Evolutionary conservation across 2,113 vertebrate species (phyloP).

Genomic region (human): DNA sequence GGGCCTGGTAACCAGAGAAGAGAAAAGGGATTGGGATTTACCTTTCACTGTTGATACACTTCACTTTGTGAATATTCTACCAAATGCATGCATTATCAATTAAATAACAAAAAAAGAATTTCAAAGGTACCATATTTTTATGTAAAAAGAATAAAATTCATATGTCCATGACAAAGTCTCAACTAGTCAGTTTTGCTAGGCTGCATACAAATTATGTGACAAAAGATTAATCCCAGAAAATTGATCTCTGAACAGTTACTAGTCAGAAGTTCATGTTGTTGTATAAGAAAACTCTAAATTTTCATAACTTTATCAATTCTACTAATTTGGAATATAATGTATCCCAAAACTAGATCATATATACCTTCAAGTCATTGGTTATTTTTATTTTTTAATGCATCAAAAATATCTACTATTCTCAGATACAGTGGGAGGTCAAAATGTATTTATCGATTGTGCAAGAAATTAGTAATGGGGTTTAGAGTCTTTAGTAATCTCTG

Average conservation of each 20-base stretch:
- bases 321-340: neutral
- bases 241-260: neutral
- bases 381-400: neutral
- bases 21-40: neutral
- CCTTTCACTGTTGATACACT: neutral
- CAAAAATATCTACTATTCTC: neutral
- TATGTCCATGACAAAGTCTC: neutral
- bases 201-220: neutral
- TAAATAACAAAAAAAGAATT: neutral
- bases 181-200: neutral
- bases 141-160: slow-evolving; percentile 14
- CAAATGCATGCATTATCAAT: neutral
- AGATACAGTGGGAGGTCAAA: neutral
- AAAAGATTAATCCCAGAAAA: neutral
- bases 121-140: neutral
- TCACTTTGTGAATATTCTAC: neutral
- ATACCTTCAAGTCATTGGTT: neutral
- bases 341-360: neutral
- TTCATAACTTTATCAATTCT: neutral
- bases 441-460: neutral
- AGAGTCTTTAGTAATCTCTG: neutral
- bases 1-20: neutral
- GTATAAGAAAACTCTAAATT: neutral
- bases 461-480: neutral
- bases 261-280: neutral